Percentiles rank a stretch among this genome's conserved stretches.
phyloP scores from a whole-genome alignment of 1,140 invertebrate genomes.

The Melanaphis sacchari region DNA sequence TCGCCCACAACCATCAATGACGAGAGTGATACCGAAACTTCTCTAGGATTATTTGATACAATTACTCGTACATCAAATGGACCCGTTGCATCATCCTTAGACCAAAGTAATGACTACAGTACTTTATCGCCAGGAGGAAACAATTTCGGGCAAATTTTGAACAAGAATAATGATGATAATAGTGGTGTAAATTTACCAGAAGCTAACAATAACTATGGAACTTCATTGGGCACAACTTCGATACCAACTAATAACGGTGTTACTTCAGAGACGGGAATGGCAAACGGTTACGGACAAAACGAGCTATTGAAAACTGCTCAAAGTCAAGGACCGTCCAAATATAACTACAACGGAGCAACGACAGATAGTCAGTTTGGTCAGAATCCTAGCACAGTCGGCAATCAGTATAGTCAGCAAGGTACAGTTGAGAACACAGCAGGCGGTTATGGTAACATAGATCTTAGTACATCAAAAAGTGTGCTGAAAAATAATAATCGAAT shows the following conservation, averaged over 20 bases:
- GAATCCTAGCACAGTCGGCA: background rate
- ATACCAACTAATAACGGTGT: background rate
- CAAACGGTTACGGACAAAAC: background rate
- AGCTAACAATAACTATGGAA: conserved; percentile 2
- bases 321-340: background rate
- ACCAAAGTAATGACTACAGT: background rate
- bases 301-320: background rate
- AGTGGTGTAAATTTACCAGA: background rate
- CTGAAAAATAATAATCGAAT: background rate
- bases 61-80: background rate
- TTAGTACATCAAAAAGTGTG: background rate
- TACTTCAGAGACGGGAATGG: background rate
- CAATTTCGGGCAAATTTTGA: background rate
- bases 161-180: background rate
- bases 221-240: background rate
- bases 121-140: background rate
- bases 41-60: background rate
- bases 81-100: background rate
- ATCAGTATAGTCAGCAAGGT: background rate
- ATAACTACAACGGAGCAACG: background rate
- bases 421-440: background rate
- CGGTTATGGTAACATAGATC: background rate
- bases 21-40: background rate
- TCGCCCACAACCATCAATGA: background rate
- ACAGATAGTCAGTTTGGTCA: background rate